Evolutionary conservation across 2,113 vertebrate species (phyloP).

Genomic region (Glareola pratincola): DNA sequence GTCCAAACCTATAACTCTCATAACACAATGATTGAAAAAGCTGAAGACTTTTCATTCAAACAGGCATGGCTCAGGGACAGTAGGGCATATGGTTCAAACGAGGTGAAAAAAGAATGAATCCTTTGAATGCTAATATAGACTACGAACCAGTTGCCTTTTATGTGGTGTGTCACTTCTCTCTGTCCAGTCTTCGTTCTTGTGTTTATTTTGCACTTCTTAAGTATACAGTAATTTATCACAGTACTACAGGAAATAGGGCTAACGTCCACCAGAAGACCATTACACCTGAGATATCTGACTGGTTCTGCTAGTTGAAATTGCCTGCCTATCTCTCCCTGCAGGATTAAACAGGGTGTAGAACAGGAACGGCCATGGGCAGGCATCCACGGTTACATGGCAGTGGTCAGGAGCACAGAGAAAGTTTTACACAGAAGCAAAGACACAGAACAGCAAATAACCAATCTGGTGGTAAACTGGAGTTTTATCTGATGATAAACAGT

Average conservation of each 20-base stretch:
- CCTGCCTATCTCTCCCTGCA: not conserved
- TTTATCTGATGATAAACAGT: not conserved
- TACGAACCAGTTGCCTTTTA: not conserved
- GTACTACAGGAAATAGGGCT: not conserved
- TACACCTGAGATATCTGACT: not conserved
- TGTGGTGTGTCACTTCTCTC: not conserved
- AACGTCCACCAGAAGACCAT: not conserved
- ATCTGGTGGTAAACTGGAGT: not conserved
- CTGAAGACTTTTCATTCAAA: fast-evolving
- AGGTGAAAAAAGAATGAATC: not conserved
- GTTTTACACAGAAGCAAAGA: not conserved
- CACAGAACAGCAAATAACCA: not conserved
- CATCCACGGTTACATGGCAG: not conserved
- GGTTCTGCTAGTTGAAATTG: not conserved
- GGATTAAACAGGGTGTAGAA: not conserved
- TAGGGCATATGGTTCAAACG: not conserved
- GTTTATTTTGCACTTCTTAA: not conserved
- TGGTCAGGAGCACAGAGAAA: not conserved
- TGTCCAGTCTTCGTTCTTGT: not conserved
- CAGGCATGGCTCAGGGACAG: not conserved
- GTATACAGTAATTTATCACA: not conserved
- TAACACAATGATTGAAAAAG: not conserved
- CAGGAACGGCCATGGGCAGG: not conserved
- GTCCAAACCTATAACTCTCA: not conserved
- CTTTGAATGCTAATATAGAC: not conserved